Percentiles rank a stretch among this genome's conserved stretches.
These are phyloP conservation scores for Apodemia hepburni DNA, from an alignment of 2,888 invertebrate genomes.

Conservation along the genomic window DNA sequence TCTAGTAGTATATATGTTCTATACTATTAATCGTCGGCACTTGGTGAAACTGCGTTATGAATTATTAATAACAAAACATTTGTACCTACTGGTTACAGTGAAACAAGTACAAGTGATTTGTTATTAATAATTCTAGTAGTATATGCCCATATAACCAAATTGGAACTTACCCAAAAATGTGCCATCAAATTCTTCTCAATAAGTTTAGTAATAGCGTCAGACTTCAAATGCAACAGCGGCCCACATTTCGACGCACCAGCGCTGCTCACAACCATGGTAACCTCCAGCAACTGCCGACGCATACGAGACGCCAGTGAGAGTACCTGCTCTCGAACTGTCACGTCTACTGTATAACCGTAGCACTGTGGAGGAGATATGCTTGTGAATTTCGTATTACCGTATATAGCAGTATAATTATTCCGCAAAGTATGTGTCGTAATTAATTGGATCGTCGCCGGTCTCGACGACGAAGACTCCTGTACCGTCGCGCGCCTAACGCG, in stretches of 20 bases:
- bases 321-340: slow-evolving; percentile 69
- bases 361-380: slow-evolving; percentile 42
- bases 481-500: too few relatives aligned
- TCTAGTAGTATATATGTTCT: too few relatives aligned
- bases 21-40: too few relatives aligned
- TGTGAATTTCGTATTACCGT: not conserved
- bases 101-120: too few relatives aligned
- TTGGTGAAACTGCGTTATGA: too few relatives aligned
- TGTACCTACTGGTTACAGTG: too few relatives aligned
- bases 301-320: slow-evolving; percentile 54
- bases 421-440: too few relatives aligned
- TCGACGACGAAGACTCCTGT: too few relatives aligned
- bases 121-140: too few relatives aligned
- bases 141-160: not conserved
- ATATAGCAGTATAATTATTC: too few relatives aligned
- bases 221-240: slow-evolving; percentile 50
- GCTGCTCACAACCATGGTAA: slow-evolving; percentile 66
- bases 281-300: slow-evolving; percentile 57
- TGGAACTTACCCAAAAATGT: slow-evolving; percentile 60
- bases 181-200: slow-evolving; percentile 62
- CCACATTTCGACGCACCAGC: slow-evolving; percentile 53
- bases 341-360: slow-evolving; percentile 66
- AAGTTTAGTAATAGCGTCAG: slow-evolving; percentile 49
- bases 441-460: too few relatives aligned
- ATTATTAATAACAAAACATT: too few relatives aligned